Conservation (phyloP, 2,888 invertebrate genomes). For the Drymonia ruficornis region DNA sequence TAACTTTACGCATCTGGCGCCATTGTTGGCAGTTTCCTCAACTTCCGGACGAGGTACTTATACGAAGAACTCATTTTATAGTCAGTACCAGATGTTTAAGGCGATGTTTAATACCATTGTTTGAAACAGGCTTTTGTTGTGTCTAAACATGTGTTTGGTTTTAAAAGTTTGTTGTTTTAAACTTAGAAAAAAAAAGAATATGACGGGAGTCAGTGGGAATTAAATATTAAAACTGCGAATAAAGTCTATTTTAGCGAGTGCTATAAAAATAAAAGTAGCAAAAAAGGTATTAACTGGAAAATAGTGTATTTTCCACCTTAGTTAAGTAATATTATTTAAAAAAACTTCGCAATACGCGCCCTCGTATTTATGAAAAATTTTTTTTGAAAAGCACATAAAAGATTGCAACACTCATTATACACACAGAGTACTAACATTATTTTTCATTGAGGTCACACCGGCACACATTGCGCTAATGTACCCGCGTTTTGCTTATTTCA, state of each 20-base stretch:
- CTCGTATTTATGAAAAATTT: no score
- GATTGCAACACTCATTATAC: not conserved
- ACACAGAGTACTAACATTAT: slow-evolving; percentile 3
- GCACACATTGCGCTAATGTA: slow-evolving; percentile 10
- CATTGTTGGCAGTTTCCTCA: not conserved
- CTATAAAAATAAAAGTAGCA: no score
- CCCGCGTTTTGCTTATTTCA: slow-evolving; percentile 18
- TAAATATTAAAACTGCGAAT: no score
- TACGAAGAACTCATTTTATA: not conserved
- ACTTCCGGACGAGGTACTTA: not conserved
- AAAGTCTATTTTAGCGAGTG: no score
- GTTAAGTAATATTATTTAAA: no score
- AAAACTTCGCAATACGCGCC: no score
- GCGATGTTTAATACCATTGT: slow-evolving; percentile 19
- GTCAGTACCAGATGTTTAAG: slow-evolving; percentile 1
- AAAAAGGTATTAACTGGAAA: no score
- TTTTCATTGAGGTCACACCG: slow-evolving; percentile 26
- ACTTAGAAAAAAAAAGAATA: no score
- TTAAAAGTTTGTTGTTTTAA: not conserved
- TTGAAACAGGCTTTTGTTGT: slow-evolving; percentile 16
- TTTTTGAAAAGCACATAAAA: no score
- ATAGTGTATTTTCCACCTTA: no score
- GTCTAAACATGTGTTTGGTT: slow-evolving; percentile 7
- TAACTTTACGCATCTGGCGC: not conserved
- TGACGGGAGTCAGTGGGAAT: no score